Base-by-base conservation (phyloP, 92 coral and sea anemone genomes). In the Paragorgia papillata region DNA sequence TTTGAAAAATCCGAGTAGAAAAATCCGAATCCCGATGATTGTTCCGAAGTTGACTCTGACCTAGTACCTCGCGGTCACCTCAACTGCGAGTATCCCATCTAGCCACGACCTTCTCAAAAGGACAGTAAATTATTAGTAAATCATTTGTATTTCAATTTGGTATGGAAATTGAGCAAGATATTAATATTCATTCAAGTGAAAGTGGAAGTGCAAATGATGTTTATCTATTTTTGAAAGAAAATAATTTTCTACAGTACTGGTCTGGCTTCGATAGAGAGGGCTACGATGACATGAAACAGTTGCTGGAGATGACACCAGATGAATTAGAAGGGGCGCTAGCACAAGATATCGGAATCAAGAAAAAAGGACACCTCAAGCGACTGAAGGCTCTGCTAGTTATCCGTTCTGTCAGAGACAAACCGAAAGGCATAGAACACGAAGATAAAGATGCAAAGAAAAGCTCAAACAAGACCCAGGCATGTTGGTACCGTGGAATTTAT, bases 241-340 rank as follows among this genome's bases (percentile, higher is more conserved):
- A 41, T 67, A 67, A 18, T 67, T 67, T 43, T 3, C n/a, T 25
- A 67, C 57, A 41, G 49, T 67, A 67, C 57, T 41, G 57, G 57
- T 3, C 29, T 8, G 22, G 19, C 14, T 67, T 67, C 57, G 56
- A 41, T 41, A 41, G 56, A 19, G 33, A 67, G 27, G 74, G 74
- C 57, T 67, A 67, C 56, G 56, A 67, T 67, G 57, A 67, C 29
- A 67, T 67, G 56, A 67, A 67, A 15, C 74, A 67, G 74, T 49
- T 67, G 32, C 56, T 67, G 22, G 29, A 37, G 24, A 67, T 67
- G 74, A 41, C 74, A 41, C 37, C 74, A 20, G 57, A 64, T 57
- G 79, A 84, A 68, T 57, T 57, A 57, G 67, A 61, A 61, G 19
- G 29, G 67, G 39, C 67, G 41, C 41, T 61, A 61, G 67, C 67